Evolutionary conservation across 2,113 vertebrate species (phyloP), one percentile per base, ranked within the genome.

Genomic region (Paedocypris sp.): DNA sequence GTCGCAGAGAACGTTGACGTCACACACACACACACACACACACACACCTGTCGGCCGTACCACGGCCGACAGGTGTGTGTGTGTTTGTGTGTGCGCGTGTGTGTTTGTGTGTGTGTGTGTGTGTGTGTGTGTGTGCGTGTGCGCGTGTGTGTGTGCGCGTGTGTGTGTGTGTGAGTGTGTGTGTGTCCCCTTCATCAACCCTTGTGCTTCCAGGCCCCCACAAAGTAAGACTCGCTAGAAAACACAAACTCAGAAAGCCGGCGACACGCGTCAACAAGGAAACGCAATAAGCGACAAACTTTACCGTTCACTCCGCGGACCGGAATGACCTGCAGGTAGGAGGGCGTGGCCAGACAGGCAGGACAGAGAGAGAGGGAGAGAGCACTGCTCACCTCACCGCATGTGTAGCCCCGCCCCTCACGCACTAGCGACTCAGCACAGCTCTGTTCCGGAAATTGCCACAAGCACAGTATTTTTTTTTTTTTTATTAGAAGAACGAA

Each of bases 141-240:
- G 56, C 36, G 28, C 20, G 38, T 26, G 31, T 59, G 52, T n/a
- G 36, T 20, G 28, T 38, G 11, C 13, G 6, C 3, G 8, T 38
- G 18, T 6, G 29, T 8, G 52, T 43, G 20, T 38, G 36, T 32
- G 41, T 25, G 31, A 41, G 5, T 6, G 25, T 18, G 28, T 20
- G 22, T 32, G 28, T 28, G 13, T 38, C 25, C 20, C 25, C 2
- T 50, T 49, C 80, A 86, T 88, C 87, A 48, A 25, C 77, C n/a
- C 79, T 90, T 94, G 85, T 91, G 85, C 88, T 90, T 89, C 90
- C 92, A 97, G 93, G 92, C 89, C 91, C 85, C 74, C 89, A 77
- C 89, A 92, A 86, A 89, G 88, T 88, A 85, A 90, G 89, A 88
- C 42, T 43, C 1, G 89, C 86, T 93, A 96, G 87, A 91, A 96